Evolutionary conservation across 2,797 vertebrate genomes (phyloP), one percentile per base, ranked within the genome.

Genomic region (Telmatherina bonti): DNA sequence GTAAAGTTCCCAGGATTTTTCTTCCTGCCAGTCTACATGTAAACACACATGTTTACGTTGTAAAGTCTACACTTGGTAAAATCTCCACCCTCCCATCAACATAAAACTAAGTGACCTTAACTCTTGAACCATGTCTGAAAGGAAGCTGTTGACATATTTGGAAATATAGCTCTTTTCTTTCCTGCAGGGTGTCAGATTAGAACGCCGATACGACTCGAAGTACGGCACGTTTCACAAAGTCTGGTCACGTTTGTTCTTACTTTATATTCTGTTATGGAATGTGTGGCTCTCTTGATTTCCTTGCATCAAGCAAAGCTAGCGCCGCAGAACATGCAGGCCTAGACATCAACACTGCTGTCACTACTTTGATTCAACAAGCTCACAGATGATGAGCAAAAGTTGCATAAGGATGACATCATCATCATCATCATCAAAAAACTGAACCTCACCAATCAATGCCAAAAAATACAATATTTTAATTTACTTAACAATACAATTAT

Each of bases 1-100:
- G 55, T 45, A 29, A 73, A 31, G 66, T 87, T 87, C 83, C 80
- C 84, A 88, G 62, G 45, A 81, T 53, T 60, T 7, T 29, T 61
- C 51, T 56, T 60, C 76, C 75, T 26, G 36, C 77, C 78, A 73
- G 0, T 35, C 71, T 57, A 52, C 51, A 58, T 18, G 57, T 51
- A 76, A 58, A 83, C 58, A 74, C 61, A 56, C 1, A 0, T 68
- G 68, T 77, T 68, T 75, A 62, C 16, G 43, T 60, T 54, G 18
- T 66, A 56, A 62, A 41, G 47, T 11, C 31, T 9, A 4, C 36
- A 2, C 22, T 38, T 16, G 67, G 20, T 11, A 27, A 0, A 51
- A 56, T 10, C 53, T 13, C 27, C 1, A 11, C 22, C n/a, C 41
- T 8, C 0, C 33, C 3, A 20, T 24, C 27, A 59, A 30, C 65